phyloP scores from a whole-genome alignment of 2,888 invertebrate species.

The Euzetes globulus region DNA sequence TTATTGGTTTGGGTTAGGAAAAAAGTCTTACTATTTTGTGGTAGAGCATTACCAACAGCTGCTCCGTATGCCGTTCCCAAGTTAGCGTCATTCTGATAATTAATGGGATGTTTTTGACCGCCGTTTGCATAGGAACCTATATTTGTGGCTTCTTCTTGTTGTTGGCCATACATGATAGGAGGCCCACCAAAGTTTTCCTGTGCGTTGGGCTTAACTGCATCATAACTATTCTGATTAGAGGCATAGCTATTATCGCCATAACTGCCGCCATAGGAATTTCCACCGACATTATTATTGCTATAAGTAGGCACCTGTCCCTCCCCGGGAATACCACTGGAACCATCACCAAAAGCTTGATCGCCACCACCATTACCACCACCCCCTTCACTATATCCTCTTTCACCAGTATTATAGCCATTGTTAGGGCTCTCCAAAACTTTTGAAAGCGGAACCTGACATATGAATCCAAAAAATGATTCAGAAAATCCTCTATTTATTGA shows the following conservation, averaged over 20 bases:
- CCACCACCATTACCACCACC: neutral
- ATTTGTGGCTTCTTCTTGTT: neutral
- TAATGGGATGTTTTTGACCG: neutral
- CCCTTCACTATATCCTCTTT: slow-evolving; percentile 25
- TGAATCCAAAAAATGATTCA: neutral
- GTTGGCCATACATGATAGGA: neutral
- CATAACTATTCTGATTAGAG: slow-evolving; percentile 13
- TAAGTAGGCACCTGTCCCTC: slow-evolving; percentile 2
- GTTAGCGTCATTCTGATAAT: slow-evolving; percentile 16
- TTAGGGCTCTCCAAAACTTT: slow-evolving; percentile 7
- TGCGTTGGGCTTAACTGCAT: neutral
- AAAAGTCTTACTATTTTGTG: slow-evolving; percentile 8
- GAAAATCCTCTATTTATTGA: neutral
- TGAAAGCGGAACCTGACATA: slow-evolving; percentile 3
- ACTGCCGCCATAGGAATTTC: neutral
- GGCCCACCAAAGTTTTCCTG: neutral
- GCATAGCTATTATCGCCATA: neutral
- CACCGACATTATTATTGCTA: slow-evolving; percentile 2
- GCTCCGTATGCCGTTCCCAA: slow-evolving; percentile 15
- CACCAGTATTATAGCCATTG: slow-evolving; percentile 1
- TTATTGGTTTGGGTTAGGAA: neutral
- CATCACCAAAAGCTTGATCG: neutral
- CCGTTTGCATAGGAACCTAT: neutral
- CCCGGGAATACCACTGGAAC: neutral
- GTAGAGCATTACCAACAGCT: slow-evolving; percentile 22